Conservation (phyloP, 2,888 invertebrate genomes). For the Macrophya annulata region DNA sequence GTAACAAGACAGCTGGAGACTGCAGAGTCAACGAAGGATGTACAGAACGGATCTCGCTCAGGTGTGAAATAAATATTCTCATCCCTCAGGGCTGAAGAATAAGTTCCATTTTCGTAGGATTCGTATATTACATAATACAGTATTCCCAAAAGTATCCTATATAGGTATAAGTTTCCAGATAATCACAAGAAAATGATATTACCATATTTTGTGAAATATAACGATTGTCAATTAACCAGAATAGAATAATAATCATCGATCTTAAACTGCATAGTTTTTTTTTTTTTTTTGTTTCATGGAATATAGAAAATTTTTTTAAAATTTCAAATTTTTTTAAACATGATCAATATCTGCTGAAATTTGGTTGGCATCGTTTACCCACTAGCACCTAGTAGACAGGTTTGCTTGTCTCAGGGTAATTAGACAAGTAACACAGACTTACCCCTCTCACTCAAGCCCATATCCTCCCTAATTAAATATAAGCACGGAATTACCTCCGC, state of each 20-base stretch:
- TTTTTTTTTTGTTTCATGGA: no score
- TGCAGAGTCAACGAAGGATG: neutral
- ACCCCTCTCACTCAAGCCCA: slow-evolving; percentile 65
- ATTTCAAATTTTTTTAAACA: neutral
- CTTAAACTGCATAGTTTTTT: no score
- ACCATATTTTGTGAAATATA: neutral
- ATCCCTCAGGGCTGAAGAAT: slow-evolving; percentile 30
- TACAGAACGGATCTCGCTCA: slow-evolving; percentile 44
- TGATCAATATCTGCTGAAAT: neutral
- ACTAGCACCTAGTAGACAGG: slow-evolving; percentile 19
- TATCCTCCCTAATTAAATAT: slow-evolving; percentile 76
- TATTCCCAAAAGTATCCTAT: neutral
- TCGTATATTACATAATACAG: neutral
- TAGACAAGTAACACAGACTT: slow-evolving; percentile 75
- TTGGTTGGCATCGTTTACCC: neutral
- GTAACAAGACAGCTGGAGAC: slow-evolving; percentile 16
- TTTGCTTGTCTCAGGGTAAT: slow-evolving; percentile 67
- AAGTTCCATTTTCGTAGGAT: slow-evolving; percentile 20
- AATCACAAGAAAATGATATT: neutral
- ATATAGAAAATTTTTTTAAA: no score
- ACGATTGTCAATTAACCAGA: neutral
- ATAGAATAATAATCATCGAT: neutral
- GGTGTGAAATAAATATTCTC: slow-evolving; percentile 52
- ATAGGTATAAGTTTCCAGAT: neutral
- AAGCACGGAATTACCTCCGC: slow-evolving; percentile 73